Evolutionary conservation across 2,113 vertebrate species (phyloP).

Genomic region (Oophaga pumilio): DNA sequence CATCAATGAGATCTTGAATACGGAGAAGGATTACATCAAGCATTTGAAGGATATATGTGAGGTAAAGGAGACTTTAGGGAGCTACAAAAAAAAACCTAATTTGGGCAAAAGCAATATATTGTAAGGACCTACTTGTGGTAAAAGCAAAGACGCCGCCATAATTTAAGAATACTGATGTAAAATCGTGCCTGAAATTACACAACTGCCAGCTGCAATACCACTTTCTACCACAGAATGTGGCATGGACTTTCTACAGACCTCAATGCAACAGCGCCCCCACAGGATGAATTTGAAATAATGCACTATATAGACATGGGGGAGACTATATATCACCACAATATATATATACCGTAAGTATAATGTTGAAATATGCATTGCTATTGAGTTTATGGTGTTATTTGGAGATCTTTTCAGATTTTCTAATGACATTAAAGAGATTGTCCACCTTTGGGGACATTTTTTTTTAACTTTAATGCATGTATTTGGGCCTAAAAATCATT

Average conservation of each 20-base stretch:
- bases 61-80: constrained; percentile 68
- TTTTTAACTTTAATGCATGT: too few species aligned
- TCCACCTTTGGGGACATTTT: too few species aligned
- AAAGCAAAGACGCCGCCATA: background rate
- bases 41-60: constrained; percentile 97
- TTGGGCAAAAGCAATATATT: background rate
- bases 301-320: background rate
- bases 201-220: background rate
- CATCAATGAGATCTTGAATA: constrained; percentile 96
- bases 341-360: background rate
- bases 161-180: background rate
- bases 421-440: background rate
- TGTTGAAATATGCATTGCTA: background rate
- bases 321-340: background rate
- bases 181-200: background rate
- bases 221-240: background rate
- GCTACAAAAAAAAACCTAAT: background rate
- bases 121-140: background rate
- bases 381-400: background rate
- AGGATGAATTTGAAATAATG: background rate
- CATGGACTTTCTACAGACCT: background rate
- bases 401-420: background rate
- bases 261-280: background rate
- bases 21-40: constrained; percentile 95
- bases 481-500: too few species aligned